These are phyloP conservation scores for Pararge aegeria DNA, from an alignment of 1,140 invertebrate genomes.

Conservation along the genomic window DNA sequence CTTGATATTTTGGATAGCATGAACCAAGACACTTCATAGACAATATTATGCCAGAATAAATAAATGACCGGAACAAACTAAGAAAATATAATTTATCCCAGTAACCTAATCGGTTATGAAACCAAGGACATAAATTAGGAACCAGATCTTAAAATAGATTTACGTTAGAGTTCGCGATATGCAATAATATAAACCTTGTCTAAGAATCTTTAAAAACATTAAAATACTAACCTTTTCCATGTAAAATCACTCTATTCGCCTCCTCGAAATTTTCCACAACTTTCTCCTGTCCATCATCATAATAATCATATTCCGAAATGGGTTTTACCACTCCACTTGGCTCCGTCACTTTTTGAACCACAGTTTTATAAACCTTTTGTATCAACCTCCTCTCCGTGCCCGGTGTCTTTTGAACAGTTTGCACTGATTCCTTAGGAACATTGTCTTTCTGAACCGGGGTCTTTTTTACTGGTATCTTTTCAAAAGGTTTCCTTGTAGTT, in stretches of 20 bases:
- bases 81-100: too few relatives aligned
- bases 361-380: slow-evolving; percentile 9
- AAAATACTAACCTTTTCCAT: slow-evolving; percentile 68
- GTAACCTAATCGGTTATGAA: too few relatives aligned
- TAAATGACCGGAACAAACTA: too few relatives aligned
- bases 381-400: slow-evolving; percentile 20
- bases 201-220: too few relatives aligned
- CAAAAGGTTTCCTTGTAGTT: slow-evolving; percentile 56
- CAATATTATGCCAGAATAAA: too few relatives aligned
- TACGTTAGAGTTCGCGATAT: too few relatives aligned
- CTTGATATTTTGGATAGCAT: too few relatives aligned
- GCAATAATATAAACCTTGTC: too few relatives aligned
- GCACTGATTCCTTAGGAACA: slow-evolving; percentile 22
- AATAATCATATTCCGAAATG: slow-evolving; percentile 84
- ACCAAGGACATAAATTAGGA: too few relatives aligned
- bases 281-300: slow-evolving; percentile 82
- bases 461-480: slow-evolving; percentile 42
- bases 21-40: too few relatives aligned
- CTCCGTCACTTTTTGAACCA: slow-evolving; percentile 15
- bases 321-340: slow-evolving; percentile 58
- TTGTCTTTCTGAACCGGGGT: slow-evolving; percentile 27
- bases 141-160: too few relatives aligned
- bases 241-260: slow-evolving; percentile 82
- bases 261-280: slow-evolving; percentile 79
- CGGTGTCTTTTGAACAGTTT: slow-evolving; percentile 17